A percentile compares a stretch with the other conserved stretches of the same genome.
Conservation (phyloP, 2,888 invertebrate genomes). For the Phalera bucephala region DNA sequence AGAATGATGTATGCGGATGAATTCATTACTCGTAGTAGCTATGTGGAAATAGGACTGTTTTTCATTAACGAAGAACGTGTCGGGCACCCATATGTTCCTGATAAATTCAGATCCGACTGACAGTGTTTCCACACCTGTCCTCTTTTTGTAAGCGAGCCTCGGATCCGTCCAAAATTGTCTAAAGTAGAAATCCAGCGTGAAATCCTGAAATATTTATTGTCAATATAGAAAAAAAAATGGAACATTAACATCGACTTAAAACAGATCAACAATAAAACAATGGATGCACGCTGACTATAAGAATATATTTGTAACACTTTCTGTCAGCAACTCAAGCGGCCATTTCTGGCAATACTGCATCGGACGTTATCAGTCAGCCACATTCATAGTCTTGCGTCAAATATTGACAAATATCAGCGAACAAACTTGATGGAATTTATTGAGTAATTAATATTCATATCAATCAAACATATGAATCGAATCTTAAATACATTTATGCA, state of each 20-base stretch:
- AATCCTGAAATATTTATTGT: slow-evolving; percentile 88
- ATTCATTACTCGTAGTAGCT: slow-evolving; percentile 99
- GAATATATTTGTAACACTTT: too few relatives aligned
- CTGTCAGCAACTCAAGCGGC: slow-evolving; percentile 16
- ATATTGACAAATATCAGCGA: neutral
- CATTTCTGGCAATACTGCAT: slow-evolving; percentile 17
- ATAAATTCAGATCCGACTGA: slow-evolving; percentile 97
- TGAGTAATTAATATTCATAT: neutral
- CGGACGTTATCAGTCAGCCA: slow-evolving; percentile 14
- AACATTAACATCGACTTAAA: too few relatives aligned
- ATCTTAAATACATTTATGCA: neutral
- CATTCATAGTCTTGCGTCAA: slow-evolving; percentile 21
- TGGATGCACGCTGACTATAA: slow-evolving; percentile 15
- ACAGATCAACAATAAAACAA: neutral
- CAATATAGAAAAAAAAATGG: too few relatives aligned
- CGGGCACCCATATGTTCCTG: slow-evolving; percentile 99
- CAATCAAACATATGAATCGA: too few relatives aligned
- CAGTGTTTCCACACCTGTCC: slow-evolving; percentile 93
- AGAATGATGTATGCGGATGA: slow-evolving; percentile 97
- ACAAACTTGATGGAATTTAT: neutral
- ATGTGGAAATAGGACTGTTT: slow-evolving; percentile 99
- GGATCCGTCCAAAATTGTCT: slow-evolving; percentile 99
- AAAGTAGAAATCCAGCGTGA: slow-evolving; percentile 98
- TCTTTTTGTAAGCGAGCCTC: slow-evolving; percentile 94
- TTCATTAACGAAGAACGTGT: slow-evolving; percentile 99